These are phyloP conservation scores for Reticulitermes lucifugus DNA, from an alignment of 2,888 invertebrate genomes.

Conservation along the genomic window DNA sequence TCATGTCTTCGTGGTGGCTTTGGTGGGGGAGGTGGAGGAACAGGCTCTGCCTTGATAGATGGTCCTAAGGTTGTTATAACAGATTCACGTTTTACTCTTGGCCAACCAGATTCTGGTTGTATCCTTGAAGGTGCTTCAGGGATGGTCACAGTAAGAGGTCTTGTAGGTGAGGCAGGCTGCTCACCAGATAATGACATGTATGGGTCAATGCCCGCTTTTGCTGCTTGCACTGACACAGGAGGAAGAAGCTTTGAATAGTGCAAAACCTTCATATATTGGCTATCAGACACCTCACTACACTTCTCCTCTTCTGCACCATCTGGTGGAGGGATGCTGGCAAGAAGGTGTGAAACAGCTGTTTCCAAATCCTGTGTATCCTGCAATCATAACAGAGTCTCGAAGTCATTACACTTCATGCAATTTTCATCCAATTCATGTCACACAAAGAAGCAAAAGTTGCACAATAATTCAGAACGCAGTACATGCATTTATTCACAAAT, in stretches of 20 bases:
- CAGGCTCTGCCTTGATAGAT: neutral
- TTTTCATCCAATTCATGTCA: no score
- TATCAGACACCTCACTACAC: slow-evolving; percentile 52
- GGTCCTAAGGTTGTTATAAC: slow-evolving; percentile 36
- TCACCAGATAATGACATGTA: neutral
- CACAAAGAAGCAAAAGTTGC: no score
- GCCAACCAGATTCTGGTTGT: neutral
- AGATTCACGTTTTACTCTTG: slow-evolving; percentile 26
- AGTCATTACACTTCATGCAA: neutral
- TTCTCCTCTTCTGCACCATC: slow-evolving; percentile 28
- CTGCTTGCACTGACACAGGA: slow-evolving; percentile 59
- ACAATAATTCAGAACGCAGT: no score
- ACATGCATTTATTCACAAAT: no score
- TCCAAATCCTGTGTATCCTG: slow-evolving; percentile 64
- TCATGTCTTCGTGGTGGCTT: slow-evolving; percentile 16
- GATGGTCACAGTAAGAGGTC: slow-evolving; percentile 34
- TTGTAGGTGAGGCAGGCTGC: slow-evolving; percentile 35
- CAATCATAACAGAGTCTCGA: neutral
- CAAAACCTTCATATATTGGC: slow-evolving; percentile 60
- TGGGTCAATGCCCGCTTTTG: slow-evolving; percentile 57
- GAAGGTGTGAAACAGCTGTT: slow-evolving; percentile 77
- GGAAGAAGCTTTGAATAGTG: slow-evolving; percentile 60
- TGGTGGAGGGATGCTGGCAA: slow-evolving; percentile 66
- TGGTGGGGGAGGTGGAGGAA: neutral
- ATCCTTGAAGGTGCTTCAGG: slow-evolving; percentile 18